phyloP scores from a whole-genome alignment of 2,797 vertebrate genomes.

The Betta splendens region DNA sequence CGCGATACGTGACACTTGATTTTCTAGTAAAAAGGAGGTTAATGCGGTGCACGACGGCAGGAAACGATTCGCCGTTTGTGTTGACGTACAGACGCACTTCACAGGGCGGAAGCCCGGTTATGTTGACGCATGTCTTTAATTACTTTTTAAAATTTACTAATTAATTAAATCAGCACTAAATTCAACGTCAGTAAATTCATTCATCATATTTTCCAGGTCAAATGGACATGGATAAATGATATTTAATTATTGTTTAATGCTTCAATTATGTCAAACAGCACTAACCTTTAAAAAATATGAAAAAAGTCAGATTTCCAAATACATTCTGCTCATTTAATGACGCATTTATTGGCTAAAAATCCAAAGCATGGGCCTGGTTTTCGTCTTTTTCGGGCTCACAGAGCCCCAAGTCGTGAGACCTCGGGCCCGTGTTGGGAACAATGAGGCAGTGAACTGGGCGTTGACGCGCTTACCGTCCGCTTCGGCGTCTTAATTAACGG shows the following conservation, averaged over 20 bases:
- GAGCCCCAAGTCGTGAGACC: too few species aligned
- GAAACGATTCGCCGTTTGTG: constrained; percentile 10
- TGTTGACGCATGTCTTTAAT: too few species aligned
- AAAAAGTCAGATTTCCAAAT: too few species aligned
- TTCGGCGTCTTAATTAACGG: constrained; percentile 98
- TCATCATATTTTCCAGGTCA: too few species aligned
- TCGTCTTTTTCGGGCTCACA: too few species aligned
- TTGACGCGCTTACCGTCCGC: constrained; percentile 88
- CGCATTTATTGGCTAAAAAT: background rate
- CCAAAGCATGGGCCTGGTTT: background rate
- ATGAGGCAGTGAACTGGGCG: constrained; percentile 68
- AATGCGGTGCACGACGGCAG: constrained; percentile 53
- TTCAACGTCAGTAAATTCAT: too few species aligned
- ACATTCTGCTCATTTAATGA: too few species aligned
- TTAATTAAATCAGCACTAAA: too few species aligned
- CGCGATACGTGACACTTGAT: constrained; percentile 7
- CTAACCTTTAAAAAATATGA: too few species aligned
- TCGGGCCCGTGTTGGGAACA: constrained; percentile 52
- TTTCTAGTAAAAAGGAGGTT: constrained; percentile 47
- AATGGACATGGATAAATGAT: too few species aligned
- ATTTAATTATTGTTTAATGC: too few species aligned
- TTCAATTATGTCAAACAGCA: too few species aligned
- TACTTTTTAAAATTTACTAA: background rate
- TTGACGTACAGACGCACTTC: constrained; percentile 1
- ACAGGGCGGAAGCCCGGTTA: constrained; percentile 1